Base-by-base conservation (phyloP, 2,797 vertebrate species). In the Acanthopagrus latus region DNA sequence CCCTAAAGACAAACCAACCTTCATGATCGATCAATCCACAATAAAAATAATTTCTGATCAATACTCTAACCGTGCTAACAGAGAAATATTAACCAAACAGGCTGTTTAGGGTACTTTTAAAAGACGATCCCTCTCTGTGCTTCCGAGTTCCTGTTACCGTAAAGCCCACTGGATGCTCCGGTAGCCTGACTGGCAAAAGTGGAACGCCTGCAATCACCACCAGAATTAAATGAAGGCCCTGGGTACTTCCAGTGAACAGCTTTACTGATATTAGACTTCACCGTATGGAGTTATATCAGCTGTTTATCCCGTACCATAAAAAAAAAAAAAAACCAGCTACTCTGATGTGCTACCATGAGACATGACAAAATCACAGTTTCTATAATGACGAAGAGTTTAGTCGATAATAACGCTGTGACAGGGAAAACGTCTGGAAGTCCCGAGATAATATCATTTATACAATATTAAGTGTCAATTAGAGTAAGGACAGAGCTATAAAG, bases 301-400 rank as follows among this genome's bases (percentile, higher is more conserved):
- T 52, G 17, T 52, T 47, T 38, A 65, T 44, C 44, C n/a, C 1
- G 59, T 66, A 74, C 65, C 77, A 23, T 66, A 11, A n/a, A 43
- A 20, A 44, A 68, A 63, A 20, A 67, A 63, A 63, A 21, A 52
- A 65, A 73, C 33, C 23, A 27, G n/a, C 44, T 62, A 59, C 21
- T 55, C 1, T 46, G 5, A 44, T 2, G 25, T 57, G 27, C 43
- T 11, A 51, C 11, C 1, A 43, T 17, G 16, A 68, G 12, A 46
- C n/a, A 16, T 47, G n/a, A 7, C n/a, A 50, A 38, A 55, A 56
- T 51, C n/a, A 38, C 27, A 47, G 18, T 21, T 55, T 47, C 18
- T 27, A 50, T 12, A 46, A 46, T 5, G 6, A 68, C 21, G 44
- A 48, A 7, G 51, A 57, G 25, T 33, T 79, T 4, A 29, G 29